Percentiles rank a stretch among this genome's conserved stretches.
Evolutionary conservation across 2,113 vertebrate species (phyloP).

Genomic region (Antidorcas marsupialis): DNA sequence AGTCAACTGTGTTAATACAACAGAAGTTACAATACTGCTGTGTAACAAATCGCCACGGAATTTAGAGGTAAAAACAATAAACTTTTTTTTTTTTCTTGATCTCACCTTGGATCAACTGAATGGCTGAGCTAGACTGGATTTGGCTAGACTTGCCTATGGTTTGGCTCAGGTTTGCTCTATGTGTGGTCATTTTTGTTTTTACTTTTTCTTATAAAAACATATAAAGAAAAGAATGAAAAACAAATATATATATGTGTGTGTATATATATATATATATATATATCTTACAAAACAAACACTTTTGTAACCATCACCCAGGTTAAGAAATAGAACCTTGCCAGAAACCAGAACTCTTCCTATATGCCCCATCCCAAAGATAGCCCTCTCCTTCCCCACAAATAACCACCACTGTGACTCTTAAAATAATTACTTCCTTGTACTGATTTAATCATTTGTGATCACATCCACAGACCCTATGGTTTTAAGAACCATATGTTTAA

Average conservation of each 20-base stretch:
- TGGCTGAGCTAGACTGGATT: background rate
- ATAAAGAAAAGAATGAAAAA: background rate
- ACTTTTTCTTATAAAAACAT: background rate
- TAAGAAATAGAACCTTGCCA: background rate
- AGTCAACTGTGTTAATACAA: background rate
- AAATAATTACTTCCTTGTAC: background rate
- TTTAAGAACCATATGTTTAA: background rate
- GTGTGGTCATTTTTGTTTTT: background rate
- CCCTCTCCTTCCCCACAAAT: background rate
- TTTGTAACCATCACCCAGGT: background rate
- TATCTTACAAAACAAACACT: background rate
- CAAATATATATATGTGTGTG: background rate
- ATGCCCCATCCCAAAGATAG: background rate
- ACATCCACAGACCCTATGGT: background rate
- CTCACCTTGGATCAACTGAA: background rate
- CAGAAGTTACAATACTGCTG: background rate
- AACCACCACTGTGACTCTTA: background rate
- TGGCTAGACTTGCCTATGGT: background rate
- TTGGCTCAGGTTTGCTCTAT: background rate
- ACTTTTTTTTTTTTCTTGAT: background rate
- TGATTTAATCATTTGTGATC: background rate
- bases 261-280: accelerated
- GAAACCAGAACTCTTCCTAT: background rate
- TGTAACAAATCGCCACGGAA: background rate
- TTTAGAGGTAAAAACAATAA: background rate